phyloP scores from a whole-genome alignment of 1,140 invertebrate genomes.

The Portunus trituberculatus region DNA sequence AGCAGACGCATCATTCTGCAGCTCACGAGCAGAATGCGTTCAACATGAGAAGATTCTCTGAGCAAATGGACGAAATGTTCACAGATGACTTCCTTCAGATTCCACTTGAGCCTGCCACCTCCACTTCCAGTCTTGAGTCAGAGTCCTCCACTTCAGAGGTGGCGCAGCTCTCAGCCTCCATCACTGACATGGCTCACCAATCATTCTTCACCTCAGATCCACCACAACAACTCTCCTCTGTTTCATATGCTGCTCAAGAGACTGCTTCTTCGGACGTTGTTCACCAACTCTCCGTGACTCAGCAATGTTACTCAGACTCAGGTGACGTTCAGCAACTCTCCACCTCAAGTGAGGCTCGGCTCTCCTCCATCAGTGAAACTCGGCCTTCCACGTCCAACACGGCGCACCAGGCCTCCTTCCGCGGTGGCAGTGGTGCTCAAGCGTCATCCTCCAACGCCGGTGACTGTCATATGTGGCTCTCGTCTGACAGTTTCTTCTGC shows the following conservation, averaged over 20 bases:
- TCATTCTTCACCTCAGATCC: slow-evolving; percentile 29
- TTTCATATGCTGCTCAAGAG: background rate
- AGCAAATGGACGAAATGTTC: slow-evolving; percentile 27
- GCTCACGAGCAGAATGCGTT: background rate
- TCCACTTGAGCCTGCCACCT: background rate
- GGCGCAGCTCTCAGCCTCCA: background rate
- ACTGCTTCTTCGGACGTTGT: background rate
- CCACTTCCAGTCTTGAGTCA: background rate
- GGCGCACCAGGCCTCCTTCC: background rate
- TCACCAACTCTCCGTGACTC: background rate
- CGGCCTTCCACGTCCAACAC: background rate
- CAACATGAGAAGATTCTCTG: background rate
- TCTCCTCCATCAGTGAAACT: background rate
- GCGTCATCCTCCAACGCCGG: background rate
- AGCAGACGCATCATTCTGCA: background rate
- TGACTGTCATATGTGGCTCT: slow-evolving; percentile 64
- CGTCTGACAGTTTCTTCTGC: slow-evolving; percentile 59
- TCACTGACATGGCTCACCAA: slow-evolving; percentile 27
- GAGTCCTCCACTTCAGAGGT: background rate
- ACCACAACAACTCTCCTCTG: background rate
- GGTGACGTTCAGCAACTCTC: background rate
- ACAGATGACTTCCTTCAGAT: background rate
- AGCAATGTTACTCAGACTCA: background rate
- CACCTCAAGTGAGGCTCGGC: background rate
- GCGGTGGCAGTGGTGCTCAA: background rate